Percentiles rank a stretch among this genome's conserved stretches.
phyloP scores from a whole-genome alignment of 2,888 invertebrate species.

The Tuta absoluta region DNA sequence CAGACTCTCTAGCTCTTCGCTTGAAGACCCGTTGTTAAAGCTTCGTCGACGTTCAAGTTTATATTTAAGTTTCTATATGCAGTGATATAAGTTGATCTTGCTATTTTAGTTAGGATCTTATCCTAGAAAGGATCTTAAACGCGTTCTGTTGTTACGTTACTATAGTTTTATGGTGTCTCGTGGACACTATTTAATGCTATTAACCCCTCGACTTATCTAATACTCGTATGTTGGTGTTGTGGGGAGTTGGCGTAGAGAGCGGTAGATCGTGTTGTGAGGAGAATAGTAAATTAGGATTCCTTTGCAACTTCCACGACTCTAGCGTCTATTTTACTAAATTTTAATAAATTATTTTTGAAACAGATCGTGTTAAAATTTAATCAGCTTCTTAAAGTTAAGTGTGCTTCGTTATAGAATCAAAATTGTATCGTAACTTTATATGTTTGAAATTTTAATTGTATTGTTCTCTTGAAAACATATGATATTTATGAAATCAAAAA shows the following conservation, averaged over 20 bases:
- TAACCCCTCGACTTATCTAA: slow-evolving; percentile 37
- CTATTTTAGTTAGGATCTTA: not conserved
- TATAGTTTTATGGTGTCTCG: not conserved
- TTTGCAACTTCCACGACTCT: slow-evolving; percentile 46
- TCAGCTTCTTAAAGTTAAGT: slow-evolving; percentile 31
- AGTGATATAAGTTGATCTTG: not conserved
- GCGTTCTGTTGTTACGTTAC: not conserved
- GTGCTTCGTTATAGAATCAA: slow-evolving; percentile 28
- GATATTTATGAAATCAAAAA: slow-evolving; percentile 31
- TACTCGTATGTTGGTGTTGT: slow-evolving; percentile 45
- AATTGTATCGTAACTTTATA: slow-evolving; percentile 25
- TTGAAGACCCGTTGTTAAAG: slow-evolving; percentile 25
- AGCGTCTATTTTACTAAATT: slow-evolving; percentile 29
- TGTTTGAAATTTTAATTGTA: slow-evolving; percentile 27
- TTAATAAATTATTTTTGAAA: slow-evolving; percentile 21
- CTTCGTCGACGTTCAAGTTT: slow-evolving; percentile 32
- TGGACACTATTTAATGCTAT: slow-evolving; percentile 19
- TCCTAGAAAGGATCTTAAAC: not conserved
- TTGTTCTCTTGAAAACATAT: slow-evolving; percentile 27
- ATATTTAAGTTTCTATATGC: slow-evolving; percentile 23
- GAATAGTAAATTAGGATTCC: slow-evolving; percentile 42
- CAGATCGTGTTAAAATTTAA: slow-evolving; percentile 15
- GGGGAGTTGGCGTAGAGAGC: slow-evolving; percentile 43
- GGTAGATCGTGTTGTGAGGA: slow-evolving; percentile 43
- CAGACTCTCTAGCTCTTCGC: slow-evolving; percentile 10